Evolutionary conservation across 2,797 vertebrate genomes (phyloP).

Genomic region (Brachyrhaphis roseni): DNA sequence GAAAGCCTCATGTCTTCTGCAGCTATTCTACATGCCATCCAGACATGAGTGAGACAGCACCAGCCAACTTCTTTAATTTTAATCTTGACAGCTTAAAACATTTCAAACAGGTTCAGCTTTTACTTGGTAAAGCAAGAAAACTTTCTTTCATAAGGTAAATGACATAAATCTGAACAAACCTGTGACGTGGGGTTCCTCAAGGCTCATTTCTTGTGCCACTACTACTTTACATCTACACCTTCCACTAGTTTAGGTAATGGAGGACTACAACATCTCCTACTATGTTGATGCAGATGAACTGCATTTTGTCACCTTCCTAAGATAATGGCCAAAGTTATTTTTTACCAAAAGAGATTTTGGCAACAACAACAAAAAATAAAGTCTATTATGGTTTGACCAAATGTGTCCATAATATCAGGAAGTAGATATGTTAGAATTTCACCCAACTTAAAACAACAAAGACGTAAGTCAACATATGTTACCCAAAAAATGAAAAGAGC

Average conservation of each 20-base stretch:
- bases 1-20: neutral
- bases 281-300: neutral
- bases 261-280: neutral
- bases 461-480: neutral
- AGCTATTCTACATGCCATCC: neutral
- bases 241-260: neutral
- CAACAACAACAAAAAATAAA: too few relatives aligned
- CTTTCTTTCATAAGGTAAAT: neutral
- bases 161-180: neutral
- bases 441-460: neutral
- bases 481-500: neutral
- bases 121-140: neutral
- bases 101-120: neutral
- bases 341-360: too few relatives aligned
- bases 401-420: neutral
- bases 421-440: neutral
- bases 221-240: neutral
- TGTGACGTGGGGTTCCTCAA: neutral
- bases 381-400: neutral
- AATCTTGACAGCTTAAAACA: neutral
- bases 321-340: too few relatives aligned
- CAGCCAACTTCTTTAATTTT: neutral
- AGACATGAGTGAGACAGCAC: neutral
- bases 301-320: too few relatives aligned
- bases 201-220: neutral